Base-by-base conservation (phyloP, 2,888 invertebrate species). In the Drosophila affinis region DNA sequence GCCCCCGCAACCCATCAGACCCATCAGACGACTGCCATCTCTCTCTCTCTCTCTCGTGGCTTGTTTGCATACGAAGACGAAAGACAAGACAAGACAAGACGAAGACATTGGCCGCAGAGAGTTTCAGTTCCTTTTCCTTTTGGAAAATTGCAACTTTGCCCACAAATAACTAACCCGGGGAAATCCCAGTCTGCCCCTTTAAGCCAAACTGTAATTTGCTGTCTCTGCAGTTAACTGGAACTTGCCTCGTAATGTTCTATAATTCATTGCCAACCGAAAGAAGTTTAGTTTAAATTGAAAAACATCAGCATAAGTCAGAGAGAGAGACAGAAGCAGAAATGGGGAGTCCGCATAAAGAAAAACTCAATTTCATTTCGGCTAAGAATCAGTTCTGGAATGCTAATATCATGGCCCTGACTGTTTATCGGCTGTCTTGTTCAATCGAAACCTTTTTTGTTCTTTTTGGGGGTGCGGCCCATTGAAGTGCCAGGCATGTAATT, bases 231-330 rank as follows among this genome's bases (percentile, higher is more conserved):
- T 62, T 77, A 75, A 51, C 65, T 74, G 75, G 72, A 81, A 81
- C 77, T 81, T 85, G 82, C 86, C 68, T 62, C 63, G 79, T 81
- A 85, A 85, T 79, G 80, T 80, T 70, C 58, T 75, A 75, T 85
- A 83, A 87, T 82, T 87, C 86, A 87, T 85, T 79, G 75, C 59
- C 59, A 55, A 62, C 75, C 52, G 51, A 76, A 67, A 63, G 52
- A 44, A 52, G 72, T 71, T 62, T 46, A 46, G 58, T 48, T 61
- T 57, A 59, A 68, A 24, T 59, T 51, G 47, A 24, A 61, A 76
- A 70, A 77, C 80, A 80, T 73, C 83, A 45, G 56, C 81, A 81
- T 81, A 87, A 81, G 72, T 87, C 65, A 68, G 54, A 14, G 39
- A n/a, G 53, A 68, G 72, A 83, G 68, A 68, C 48, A 14, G 39